These are phyloP conservation scores for human (Homo sapiens) DNA, from an alignment of 2,113 vertebrate genomes.

Conservation along the genomic window DNA sequence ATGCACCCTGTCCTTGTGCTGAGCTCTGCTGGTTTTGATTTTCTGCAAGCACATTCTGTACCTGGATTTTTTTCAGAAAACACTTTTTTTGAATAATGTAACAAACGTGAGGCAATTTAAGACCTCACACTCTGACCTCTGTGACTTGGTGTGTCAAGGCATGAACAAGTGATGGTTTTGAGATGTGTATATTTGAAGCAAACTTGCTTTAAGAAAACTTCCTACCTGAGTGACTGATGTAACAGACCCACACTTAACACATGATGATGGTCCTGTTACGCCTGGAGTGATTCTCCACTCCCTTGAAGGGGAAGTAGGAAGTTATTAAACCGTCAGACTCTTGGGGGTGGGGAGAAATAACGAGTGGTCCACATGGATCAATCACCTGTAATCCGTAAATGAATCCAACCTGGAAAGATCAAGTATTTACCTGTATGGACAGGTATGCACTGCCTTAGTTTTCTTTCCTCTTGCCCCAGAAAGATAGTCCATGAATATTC, in stretches of 20 bases:
- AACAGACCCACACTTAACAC: accelerated
- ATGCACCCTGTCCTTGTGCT: accelerated
- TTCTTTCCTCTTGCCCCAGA: not conserved
- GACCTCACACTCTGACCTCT: not conserved
- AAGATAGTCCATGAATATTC: not conserved
- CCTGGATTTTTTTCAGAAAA: not conserved
- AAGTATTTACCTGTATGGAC: not conserved
- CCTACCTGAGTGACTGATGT: not conserved
- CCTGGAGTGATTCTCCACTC: not conserved
- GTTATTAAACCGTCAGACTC: not conserved
- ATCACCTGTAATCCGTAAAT: not conserved
- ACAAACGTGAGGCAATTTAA: not conserved
- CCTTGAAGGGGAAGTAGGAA: not conserved
- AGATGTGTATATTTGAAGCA: not conserved
- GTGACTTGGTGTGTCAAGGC: not conserved
- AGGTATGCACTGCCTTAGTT: not conserved
- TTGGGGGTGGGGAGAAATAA: not conserved
- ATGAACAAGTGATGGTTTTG: not conserved
- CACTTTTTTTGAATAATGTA: not conserved
- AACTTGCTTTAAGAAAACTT: not conserved
- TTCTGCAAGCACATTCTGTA: not conserved
- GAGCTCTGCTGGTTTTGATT: not conserved
- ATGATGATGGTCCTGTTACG: not conserved
- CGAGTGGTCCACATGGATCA: not conserved
- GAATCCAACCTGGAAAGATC: not conserved